Percentiles rank a stretch among this genome's conserved stretches.
phyloP scores from a whole-genome alignment of 2,797 vertebrate genomes.

The Choloepus didactylus region DNA sequence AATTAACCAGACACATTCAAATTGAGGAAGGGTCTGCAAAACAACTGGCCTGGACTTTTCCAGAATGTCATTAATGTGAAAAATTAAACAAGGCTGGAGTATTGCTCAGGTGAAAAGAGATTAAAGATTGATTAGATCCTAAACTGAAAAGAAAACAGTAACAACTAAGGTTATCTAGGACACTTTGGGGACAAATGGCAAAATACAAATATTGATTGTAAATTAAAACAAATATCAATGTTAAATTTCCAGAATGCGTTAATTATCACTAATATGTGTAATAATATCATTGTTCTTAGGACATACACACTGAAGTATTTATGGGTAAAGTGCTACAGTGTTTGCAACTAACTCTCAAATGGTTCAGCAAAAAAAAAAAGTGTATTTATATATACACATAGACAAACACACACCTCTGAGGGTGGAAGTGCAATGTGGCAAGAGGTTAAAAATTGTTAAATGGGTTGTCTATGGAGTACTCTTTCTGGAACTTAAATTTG shows the following conservation, averaged over 20 bases:
- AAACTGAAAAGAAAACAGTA: neutral
- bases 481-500: neutral
- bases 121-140: neutral
- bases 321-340: neutral
- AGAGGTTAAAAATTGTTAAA: neutral
- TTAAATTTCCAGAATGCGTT: neutral
- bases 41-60: neutral
- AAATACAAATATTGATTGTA: slow-evolving; percentile 35
- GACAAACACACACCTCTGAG: neutral
- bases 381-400: neutral
- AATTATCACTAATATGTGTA: neutral
- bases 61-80: slow-evolving; percentile 46
- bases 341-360: neutral
- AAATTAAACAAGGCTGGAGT: neutral
- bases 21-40: neutral
- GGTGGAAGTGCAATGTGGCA: neutral
- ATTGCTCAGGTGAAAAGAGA: slow-evolving; percentile 19
- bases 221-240: neutral
- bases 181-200: neutral
- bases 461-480: neutral
- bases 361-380: neutral
- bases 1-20: slow-evolving; percentile 14
- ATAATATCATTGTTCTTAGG: neutral
- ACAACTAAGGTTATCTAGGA: neutral
- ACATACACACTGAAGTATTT: neutral